phyloP scores from a whole-genome alignment of 1,140 invertebrate genomes.

The Drosophila biarmipes region DNA sequence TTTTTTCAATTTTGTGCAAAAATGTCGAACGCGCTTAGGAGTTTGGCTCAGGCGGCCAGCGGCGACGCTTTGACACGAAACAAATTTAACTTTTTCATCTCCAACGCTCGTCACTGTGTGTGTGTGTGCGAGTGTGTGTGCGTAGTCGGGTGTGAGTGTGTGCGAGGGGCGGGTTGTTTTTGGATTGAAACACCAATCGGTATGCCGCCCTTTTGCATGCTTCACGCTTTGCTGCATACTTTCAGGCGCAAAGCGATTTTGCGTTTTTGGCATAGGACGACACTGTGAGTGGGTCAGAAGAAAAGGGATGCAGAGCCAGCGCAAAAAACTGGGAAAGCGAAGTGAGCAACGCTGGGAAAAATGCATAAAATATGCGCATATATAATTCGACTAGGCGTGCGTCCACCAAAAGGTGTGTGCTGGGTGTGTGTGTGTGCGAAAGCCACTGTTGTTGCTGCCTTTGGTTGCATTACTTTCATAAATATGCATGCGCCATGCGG shows the following conservation, averaged over 20 bases:
- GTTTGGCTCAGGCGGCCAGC: conserved; percentile 56
- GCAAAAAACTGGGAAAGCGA: conserved; percentile 31
- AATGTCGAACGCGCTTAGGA: conserved; percentile 80
- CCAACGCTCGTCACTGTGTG: conserved; percentile 52
- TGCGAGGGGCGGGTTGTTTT: conserved; percentile 6
- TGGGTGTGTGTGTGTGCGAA: conserved; percentile 31
- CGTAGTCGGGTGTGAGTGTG: background rate
- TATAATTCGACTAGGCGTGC: conserved; percentile 78
- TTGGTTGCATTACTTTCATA: conserved; percentile 75
- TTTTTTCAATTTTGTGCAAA: conserved; percentile 75
- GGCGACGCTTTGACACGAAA: conserved; percentile 80
- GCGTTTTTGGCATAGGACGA: conserved; percentile 65
- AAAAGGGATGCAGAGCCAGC: conserved; percentile 9
- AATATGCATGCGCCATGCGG: conserved; percentile 76
- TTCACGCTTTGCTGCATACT: conserved; percentile 78
- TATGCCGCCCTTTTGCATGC: conserved; percentile 66
- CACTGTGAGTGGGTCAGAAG: conserved; percentile 16
- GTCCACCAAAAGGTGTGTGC: conserved; percentile 47
- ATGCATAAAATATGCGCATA: conserved; percentile 81
- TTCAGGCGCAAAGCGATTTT: conserved; percentile 82
- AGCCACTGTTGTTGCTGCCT: conserved; percentile 33
- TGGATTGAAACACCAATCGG: conserved; percentile 57
- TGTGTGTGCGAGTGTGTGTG: conserved; percentile 1
- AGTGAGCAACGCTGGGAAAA: conserved; percentile 71
- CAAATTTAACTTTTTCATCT: conserved; percentile 83